These are phyloP conservation scores for Galerucella nymphaeae DNA, from an alignment of 2,888 invertebrate genomes.

Conservation along the genomic window DNA sequence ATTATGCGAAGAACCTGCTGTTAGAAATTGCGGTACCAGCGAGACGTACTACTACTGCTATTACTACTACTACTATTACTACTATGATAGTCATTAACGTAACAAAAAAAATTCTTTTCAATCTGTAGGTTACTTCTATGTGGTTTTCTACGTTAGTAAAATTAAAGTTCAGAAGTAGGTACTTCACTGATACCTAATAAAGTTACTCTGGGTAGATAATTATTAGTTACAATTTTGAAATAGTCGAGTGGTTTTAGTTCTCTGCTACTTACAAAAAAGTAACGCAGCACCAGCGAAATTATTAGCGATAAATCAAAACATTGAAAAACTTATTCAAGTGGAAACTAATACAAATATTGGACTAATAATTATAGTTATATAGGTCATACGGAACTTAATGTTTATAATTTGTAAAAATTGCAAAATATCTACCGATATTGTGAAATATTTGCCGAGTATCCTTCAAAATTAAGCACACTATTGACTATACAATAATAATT, in stretches of 20 bases:
- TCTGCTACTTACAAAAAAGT: neutral
- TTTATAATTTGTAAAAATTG: too few species aligned
- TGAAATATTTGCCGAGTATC: too few species aligned
- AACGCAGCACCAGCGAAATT: conserved; percentile 50
- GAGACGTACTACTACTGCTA: conserved; percentile 40
- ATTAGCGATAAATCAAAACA: conserved; percentile 58
- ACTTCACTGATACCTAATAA: conserved; percentile 29
- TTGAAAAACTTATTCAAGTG: conserved; percentile 52
- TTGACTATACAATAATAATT: too few species aligned
- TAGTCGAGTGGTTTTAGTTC: conserved; percentile 11
- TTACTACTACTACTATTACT: neutral
- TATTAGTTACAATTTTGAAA: conserved; percentile 51
- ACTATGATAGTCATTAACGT: neutral
- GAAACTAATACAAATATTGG: conserved; percentile 48
- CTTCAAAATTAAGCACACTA: too few species aligned
- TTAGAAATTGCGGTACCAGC: conserved; percentile 52
- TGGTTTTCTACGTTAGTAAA: too few species aligned
- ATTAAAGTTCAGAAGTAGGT: neutral
- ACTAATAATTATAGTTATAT: conserved; percentile 32
- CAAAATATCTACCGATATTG: too few species aligned
- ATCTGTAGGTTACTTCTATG: neutral
- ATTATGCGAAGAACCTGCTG: conserved; percentile 57
- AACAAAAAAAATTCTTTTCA: neutral
- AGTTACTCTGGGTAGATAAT: conserved; percentile 41
- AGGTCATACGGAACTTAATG: too few species aligned